These are phyloP conservation scores for Mormyrus hasselquistii DNA, from an alignment of 2,797 vertebrate species.

Conservation along the genomic window DNA sequence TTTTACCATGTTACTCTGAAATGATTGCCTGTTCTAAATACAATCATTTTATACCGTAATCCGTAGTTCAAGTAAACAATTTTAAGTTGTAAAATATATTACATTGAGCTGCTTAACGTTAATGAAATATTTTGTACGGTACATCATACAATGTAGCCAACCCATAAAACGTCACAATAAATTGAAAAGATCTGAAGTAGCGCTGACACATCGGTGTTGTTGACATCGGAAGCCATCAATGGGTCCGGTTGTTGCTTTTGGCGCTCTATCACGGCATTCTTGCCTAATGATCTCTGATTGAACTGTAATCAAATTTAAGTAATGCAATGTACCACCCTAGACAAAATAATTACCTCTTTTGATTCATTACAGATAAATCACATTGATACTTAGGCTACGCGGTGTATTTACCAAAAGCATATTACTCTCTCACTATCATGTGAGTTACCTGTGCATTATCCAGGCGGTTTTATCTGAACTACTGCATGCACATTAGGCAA, in stretches of 20 bases:
- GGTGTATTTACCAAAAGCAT: not conserved
- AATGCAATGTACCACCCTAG: not conserved
- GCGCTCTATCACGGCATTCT: not conserved
- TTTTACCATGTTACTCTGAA: not conserved
- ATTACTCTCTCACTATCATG: not conserved
- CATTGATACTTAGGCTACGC: not conserved
- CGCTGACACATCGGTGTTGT: not conserved
- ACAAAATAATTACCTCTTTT: not conserved
- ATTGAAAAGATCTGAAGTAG: not conserved
- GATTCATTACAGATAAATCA: not conserved
- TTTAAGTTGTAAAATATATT: slow-evolving; percentile 7
- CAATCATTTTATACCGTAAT: not conserved
- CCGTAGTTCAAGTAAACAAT: not conserved
- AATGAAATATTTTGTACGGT: not conserved
- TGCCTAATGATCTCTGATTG: not conserved
- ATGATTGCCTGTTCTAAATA: not conserved
- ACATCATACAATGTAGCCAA: not conserved
- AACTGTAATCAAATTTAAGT: not conserved
- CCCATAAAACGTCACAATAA: not conserved
- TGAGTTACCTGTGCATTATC: not conserved
- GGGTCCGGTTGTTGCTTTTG: not conserved
- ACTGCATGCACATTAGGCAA: not conserved
- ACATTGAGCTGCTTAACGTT: not conserved
- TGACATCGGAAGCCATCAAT: not conserved
- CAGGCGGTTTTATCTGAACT: not conserved